Conservation (phyloP, 2,888 invertebrate genomes). For the Tenthredo distinguenda region DNA sequence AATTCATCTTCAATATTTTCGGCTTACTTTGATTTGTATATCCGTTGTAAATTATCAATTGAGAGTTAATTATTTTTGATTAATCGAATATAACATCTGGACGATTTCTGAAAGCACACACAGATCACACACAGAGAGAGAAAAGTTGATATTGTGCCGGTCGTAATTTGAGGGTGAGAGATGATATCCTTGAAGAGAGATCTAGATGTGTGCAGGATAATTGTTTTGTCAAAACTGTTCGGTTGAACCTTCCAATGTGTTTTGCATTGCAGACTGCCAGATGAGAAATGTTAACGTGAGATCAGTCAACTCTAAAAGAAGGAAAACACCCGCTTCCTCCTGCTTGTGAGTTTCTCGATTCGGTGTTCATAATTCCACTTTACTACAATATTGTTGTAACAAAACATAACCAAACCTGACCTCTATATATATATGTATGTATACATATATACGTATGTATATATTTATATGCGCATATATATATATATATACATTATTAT, state of each 20-base stretch:
- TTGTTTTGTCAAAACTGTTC: constrained; percentile 54
- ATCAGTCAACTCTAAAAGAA: constrained; percentile 85
- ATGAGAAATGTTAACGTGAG: constrained; percentile 88
- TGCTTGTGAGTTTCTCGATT: constrained; percentile 84
- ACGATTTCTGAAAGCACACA: neutral
- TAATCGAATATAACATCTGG: no score
- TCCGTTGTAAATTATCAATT: no score
- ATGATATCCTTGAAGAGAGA: neutral
- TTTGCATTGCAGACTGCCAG: constrained; percentile 89
- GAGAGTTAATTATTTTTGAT: no score
- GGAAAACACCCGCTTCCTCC: constrained; percentile 84
- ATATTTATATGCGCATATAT: constrained; percentile 39
- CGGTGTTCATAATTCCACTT: constrained; percentile 77
- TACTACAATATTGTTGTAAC: constrained; percentile 53
- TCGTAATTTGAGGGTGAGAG: neutral
- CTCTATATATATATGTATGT: constrained; percentile 58
- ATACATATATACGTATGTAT: constrained; percentile 53
- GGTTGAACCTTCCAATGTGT: constrained; percentile 79
- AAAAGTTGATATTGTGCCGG: neutral
- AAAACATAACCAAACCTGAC: constrained; percentile 59
- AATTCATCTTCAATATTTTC: neutral
- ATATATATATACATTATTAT: neutral
- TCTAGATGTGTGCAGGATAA: constrained; percentile 37
- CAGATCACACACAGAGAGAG: neutral
- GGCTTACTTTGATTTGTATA: neutral